These are phyloP conservation scores for Tychaedon coryphoeus DNA, from an alignment of 2,113 vertebrate genomes.

Conservation along the genomic window DNA sequence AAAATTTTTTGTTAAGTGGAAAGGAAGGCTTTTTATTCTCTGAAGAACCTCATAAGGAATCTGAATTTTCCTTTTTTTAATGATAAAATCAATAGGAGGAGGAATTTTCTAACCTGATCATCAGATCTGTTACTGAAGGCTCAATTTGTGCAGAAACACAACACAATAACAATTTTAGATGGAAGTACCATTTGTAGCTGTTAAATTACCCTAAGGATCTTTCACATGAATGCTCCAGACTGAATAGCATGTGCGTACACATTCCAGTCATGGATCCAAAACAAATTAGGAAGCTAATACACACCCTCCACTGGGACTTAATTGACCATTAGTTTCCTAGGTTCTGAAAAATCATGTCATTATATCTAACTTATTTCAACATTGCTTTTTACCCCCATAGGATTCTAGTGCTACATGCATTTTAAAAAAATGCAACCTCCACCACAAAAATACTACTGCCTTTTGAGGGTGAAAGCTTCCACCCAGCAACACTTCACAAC, in stretches of 20 bases:
- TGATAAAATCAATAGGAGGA: not conserved
- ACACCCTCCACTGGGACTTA: slow-evolving; percentile 36
- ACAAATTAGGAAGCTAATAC: slow-evolving; percentile 61
- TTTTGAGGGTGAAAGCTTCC: slow-evolving; percentile 35
- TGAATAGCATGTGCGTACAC: not conserved
- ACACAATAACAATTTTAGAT: slow-evolving; percentile 22
- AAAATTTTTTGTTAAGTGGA: not conserved
- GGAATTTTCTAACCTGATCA: not conserved
- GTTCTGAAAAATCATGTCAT: slow-evolving; percentile 64
- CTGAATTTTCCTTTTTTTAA: not conserved
- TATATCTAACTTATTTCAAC: slow-evolving; percentile 45
- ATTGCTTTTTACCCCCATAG: slow-evolving; percentile 19
- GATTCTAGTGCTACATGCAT: not conserved
- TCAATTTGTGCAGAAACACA: slow-evolving; percentile 21
- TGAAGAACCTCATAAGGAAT: not conserved
- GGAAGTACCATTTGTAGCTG: slow-evolving; percentile 46
- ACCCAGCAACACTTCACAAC: slow-evolving; percentile 17
- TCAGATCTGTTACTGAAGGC: slow-evolving; percentile 13
- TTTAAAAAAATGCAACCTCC: not conserved
- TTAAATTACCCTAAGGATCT: slow-evolving; percentile 58
- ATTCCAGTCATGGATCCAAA: slow-evolving; percentile 50
- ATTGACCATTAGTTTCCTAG: slow-evolving; percentile 65
- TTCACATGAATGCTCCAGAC: slow-evolving; percentile 18
- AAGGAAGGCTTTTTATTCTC: not conserved
- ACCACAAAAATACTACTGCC: slow-evolving; percentile 6